Conservation (phyloP, 1,140 invertebrate genomes). For the Cherax destructor region DNA sequence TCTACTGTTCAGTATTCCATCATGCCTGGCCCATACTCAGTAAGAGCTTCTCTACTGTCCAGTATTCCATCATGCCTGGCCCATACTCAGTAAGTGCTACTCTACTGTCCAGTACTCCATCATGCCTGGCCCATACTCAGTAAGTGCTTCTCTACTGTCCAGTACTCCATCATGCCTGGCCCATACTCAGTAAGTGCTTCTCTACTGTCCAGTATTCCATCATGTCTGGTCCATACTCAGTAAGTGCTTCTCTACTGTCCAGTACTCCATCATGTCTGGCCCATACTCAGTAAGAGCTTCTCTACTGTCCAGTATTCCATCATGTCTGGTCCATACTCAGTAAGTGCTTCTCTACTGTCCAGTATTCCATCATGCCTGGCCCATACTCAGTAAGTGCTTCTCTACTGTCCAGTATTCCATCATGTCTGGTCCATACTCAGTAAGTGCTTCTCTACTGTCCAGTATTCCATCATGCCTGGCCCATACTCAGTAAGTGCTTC, state of each 20-base stretch:
- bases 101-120: constrained; percentile 92
- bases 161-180: constrained; percentile 88
- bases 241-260: constrained; percentile 86
- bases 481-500: constrained; percentile 83
- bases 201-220: constrained; percentile 92
- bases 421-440: constrained; percentile 84
- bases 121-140: constrained; percentile 84
- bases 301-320: constrained; percentile 92
- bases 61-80: constrained; percentile 88
- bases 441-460: constrained; percentile 86
- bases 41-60: constrained; percentile 92
- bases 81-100: constrained; percentile 81
- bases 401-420: constrained; percentile 92
- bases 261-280: constrained; percentile 88
- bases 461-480: constrained; percentile 88
- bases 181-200: constrained; percentile 83
- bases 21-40: no score
- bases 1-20: no score
- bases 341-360: constrained; percentile 86
- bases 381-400: constrained; percentile 83
- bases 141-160: constrained; percentile 86
- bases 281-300: constrained; percentile 83
- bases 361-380: constrained; percentile 88
- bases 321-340: constrained; percentile 84
- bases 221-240: constrained; percentile 84